Evolutionary conservation across 2,113 vertebrate species (phyloP).

Genomic region (Scomber scombrus): DNA sequence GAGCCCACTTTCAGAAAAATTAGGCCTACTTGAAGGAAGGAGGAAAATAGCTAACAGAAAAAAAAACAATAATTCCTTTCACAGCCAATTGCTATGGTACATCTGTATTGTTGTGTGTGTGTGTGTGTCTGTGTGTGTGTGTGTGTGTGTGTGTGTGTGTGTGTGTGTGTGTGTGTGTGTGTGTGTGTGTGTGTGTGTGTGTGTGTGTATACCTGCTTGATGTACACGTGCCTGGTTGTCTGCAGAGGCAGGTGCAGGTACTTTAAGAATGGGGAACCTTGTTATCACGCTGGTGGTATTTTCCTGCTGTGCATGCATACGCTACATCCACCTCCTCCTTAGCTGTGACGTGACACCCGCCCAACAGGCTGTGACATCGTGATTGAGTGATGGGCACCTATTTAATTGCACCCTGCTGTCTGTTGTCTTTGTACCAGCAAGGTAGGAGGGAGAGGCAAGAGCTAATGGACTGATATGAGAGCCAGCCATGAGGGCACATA

Average conservation of each 20-base stretch:
- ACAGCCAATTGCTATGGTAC: slow-evolving; percentile 6
- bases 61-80: slow-evolving; percentile 49
- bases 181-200: slow-evolving; percentile 16
- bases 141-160: slow-evolving; percentile 1
- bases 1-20: slow-evolving; percentile 51
- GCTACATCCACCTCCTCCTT: slow-evolving; percentile 28
- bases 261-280: slow-evolving; percentile 44
- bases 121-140: slow-evolving; percentile 11
- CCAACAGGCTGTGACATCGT: background rate
- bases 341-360: slow-evolving; percentile 16
- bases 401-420: slow-evolving; percentile 57
- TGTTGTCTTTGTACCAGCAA: slow-evolving; percentile 45
- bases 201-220: background rate
- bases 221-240: slow-evolving; percentile 8
- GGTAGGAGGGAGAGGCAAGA: slow-evolving; percentile 32
- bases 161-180: slow-evolving; percentile 2
- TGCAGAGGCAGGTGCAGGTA: slow-evolving; percentile 19
- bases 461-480: slow-evolving; percentile 32
- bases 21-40: slow-evolving; percentile 39
- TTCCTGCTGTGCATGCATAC: slow-evolving; percentile 46
- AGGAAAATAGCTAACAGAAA: slow-evolving; percentile 11
- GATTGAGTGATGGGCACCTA: slow-evolving; percentile 59
- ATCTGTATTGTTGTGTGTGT: slow-evolving; percentile 5
- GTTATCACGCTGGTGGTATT: slow-evolving; percentile 48
- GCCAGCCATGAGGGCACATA: slow-evolving; percentile 27